Evolutionary conservation across 64 coral and sea anemone species (phyloP), one percentile per base, ranked within the genome.

Genomic region (Montipora efflorescens): DNA sequence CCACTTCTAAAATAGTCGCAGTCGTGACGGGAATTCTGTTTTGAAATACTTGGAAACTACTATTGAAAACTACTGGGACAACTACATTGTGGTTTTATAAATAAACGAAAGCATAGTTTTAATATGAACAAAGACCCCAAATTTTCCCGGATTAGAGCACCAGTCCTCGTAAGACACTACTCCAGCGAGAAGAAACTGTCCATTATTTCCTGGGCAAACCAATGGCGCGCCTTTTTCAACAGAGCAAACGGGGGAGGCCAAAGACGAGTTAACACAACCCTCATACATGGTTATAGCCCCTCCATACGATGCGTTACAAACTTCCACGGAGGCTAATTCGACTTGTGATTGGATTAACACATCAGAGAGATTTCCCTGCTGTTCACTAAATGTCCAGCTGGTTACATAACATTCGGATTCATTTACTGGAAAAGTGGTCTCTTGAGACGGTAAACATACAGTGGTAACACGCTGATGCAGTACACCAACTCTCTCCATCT

Each of bases 111-210:
- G 86, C 67, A 93, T 82, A 19, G 80, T 73, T 78, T 88, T 95
- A 50, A 95, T 85, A 21, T 98, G 93, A 21, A 87, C 86, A 48
- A 95, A 98, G 8, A 98, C 96, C 50, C 93, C 96, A 91, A 95
- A 95, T 83, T 95, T 89, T 49, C 92, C 70, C 3, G 90, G 93
- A 76, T 94, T 87, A 15, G 96, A 91, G 87, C 96, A 98, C 15
- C 93, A 90, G 49, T 81, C 21, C 66, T 88, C 87, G 79, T 90
- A 90, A 77, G 83, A 93, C 51, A 92, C 96, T 68, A 98, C 84
- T 7, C 96, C 96, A 6, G 59, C 92, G 16, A 98, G 68, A 10
- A 98, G 80, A 83, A 89, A 98, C 58, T 70, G 67, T 82, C 96
- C 96, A 67, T 93, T 87, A 55, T 55, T 75, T 79, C 95, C 87